Evolutionary conservation across 2,888 invertebrate genomes (phyloP).

Genomic region (Nemotelus nigrinus): DNA sequence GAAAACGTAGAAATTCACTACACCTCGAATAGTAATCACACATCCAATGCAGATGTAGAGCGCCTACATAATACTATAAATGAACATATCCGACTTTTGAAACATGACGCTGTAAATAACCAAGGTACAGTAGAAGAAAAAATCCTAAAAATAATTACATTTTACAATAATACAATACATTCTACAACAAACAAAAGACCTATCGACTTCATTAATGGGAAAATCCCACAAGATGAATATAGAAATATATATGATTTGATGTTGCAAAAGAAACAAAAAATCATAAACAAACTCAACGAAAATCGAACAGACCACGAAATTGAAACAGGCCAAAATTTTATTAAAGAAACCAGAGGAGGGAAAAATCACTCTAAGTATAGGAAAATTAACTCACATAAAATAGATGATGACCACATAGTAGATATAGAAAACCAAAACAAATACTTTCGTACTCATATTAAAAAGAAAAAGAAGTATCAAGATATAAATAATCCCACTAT

Average conservation of each 20-base stretch:
- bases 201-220: slow-evolving; percentile 31
- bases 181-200: slow-evolving; percentile 40
- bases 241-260: background rate
- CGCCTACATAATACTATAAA: background rate
- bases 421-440: slow-evolving; percentile 16
- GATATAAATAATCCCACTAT: slow-evolving; percentile 10
- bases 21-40: slow-evolving; percentile 9
- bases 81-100: background rate
- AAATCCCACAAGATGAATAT: slow-evolving; percentile 18
- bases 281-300: background rate
- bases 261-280: slow-evolving; percentile 25
- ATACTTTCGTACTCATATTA: too few relatives aligned
- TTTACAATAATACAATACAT: slow-evolving; percentile 33
- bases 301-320: background rate
- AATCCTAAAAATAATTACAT: background rate
- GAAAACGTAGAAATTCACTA: background rate
- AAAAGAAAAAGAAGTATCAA: slow-evolving; percentile 18
- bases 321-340: slow-evolving; percentile 31
- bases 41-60: slow-evolving; percentile 15
- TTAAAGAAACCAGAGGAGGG: slow-evolving; percentile 34
- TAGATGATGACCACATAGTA: slow-evolving; percentile 28
- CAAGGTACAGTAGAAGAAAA: slow-evolving; percentile 16
- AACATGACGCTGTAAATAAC: slow-evolving; percentile 16
- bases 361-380: slow-evolving; percentile 41
- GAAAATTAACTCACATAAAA: slow-evolving; percentile 16